Base-by-base conservation (phyloP, 2,888 invertebrate genomes). In the Kuschelorhynchus macadamiae region DNA sequence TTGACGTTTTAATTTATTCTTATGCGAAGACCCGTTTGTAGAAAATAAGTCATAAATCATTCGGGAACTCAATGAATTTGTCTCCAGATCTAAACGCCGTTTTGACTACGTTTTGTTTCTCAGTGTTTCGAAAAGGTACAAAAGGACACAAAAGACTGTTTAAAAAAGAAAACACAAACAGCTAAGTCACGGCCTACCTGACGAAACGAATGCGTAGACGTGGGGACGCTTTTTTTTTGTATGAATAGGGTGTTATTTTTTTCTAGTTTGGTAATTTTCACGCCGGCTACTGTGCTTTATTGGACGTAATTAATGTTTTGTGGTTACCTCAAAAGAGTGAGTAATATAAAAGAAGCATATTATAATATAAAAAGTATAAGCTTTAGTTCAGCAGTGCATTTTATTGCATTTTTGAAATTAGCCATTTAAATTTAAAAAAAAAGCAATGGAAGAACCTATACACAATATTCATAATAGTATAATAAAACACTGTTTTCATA, bases 1-100 rank as follows among this genome's bases (percentile, higher is more conserved):
- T 76, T 76, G 76, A 76, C 76, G 72, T 75, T 75, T 76, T 76
- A 76, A 76, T 76, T 76, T 72, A 71, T 74, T 70, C 70, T 70
- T 50, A 47, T 41, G 21, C 65, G 59, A 66, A 61, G 56, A 57
- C 46, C 39, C 44, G 53, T 30, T 53, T 49, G 44, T 44, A 42
- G 18, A n/a, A n/a, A 50, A 56, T 50, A 18, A 14, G 12, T 56
- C 59, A 67, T 71, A 67, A 71, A 71, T 67, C 71, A 71, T 64
- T 17, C 53, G 17, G 41, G 46, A 44, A 53, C 52, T 62, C 71
- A 64, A 71, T 71, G 71, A 71, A 71, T 71, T 71, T 71, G 71
- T 71, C 71, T 67, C 55, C 63, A 52, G 47, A 18, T 50, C 57
- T 62, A 61, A 67, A 70, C 52, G 62, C 36, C 64, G 57, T 67